Evolutionary conservation across 1,140 invertebrate species (phyloP), one percentile per base, ranked within the genome.

Genomic region (Papilio glaucus): DNA sequence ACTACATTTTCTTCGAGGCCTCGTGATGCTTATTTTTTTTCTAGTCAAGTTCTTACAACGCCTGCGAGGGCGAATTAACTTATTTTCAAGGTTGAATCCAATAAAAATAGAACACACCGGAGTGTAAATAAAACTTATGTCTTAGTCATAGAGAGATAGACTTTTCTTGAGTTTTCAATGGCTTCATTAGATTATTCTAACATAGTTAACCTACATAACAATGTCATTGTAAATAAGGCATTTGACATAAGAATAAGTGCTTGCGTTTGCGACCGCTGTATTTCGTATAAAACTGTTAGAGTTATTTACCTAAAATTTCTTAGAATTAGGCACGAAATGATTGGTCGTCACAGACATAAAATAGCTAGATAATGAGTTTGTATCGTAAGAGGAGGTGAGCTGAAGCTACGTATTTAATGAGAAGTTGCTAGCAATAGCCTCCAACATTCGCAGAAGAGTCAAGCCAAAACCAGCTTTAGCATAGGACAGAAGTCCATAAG

Each of bases 31-130:
- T 24, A 9, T 57, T 53, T 21, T 53, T 24, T 53, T 57, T 24
- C 49, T 26, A 24, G 49, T 57, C 12, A 57, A 26, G 49, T 12
- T 57, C 18, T 26, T 10, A 57, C 18, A 24, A 21, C 8, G 15
- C 9, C 15, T 49, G 15, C 45, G 18, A 57, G 21, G 49, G 49
- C 49, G 49, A 21, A 57, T 57, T 57, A 57, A 24, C 21, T 57
- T 26, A 57, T 57, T 57, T 57, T 57, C 49, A 57, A 57, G 49
- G 49, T 57, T 26, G 49, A 57, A 57, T 57, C 49, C 21, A 57
- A 57, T 57, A 57, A 57, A 57, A 57, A 24, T 57, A 57, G 49
- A 57, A 24, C 49, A 21, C 49, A 10, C 21, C 8, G 49, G 21
- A 57, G 21, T 57, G 49, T 57, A 57, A 57, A 57, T 26, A 57